Conservation (phyloP, 2,888 invertebrate genomes). For the Serrognathus titanus region DNA sequence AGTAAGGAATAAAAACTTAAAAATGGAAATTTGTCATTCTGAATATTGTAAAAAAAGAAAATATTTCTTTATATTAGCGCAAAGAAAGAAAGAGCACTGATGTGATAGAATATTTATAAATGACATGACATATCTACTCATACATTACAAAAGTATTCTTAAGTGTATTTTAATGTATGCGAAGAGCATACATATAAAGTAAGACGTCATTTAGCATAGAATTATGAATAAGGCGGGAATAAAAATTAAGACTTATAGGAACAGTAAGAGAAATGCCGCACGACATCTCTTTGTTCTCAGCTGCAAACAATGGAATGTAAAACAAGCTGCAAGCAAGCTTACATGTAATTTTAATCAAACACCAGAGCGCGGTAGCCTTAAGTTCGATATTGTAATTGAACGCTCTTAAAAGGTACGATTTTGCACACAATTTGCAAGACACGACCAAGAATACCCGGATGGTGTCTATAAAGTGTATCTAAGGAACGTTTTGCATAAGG, state of each 20-base stretch:
- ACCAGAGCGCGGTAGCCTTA: slow-evolving; percentile 35
- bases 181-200: slow-evolving; percentile 13
- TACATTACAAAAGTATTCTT: too few species aligned
- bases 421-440: slow-evolving; percentile 49
- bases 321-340: slow-evolving; percentile 48
- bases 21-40: too few species aligned
- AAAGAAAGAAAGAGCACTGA: too few species aligned
- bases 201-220: slow-evolving; percentile 16
- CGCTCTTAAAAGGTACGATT: slow-evolving; percentile 44
- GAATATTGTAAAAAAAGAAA: too few species aligned
- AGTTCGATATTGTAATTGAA: slow-evolving; percentile 49
- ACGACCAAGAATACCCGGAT: slow-evolving; percentile 21
- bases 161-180: neutral
- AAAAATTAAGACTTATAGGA: slow-evolving; percentile 25
- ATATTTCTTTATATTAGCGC: too few species aligned
- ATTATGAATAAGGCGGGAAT: slow-evolving; percentile 21
- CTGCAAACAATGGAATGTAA: slow-evolving; percentile 51
- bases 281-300: slow-evolving; percentile 49
- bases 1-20: too few species aligned
- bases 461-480: slow-evolving; percentile 20
- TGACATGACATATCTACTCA: too few species aligned
- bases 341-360: slow-evolving; percentile 52
- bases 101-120: too few species aligned
- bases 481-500: slow-evolving; percentile 35
- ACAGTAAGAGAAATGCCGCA: slow-evolving; percentile 41